Evolutionary conservation across 2,797 vertebrate genomes (phyloP), one percentile per base, ranked within the genome.

Genomic region (Aselliscus stoliczkanus): DNA sequence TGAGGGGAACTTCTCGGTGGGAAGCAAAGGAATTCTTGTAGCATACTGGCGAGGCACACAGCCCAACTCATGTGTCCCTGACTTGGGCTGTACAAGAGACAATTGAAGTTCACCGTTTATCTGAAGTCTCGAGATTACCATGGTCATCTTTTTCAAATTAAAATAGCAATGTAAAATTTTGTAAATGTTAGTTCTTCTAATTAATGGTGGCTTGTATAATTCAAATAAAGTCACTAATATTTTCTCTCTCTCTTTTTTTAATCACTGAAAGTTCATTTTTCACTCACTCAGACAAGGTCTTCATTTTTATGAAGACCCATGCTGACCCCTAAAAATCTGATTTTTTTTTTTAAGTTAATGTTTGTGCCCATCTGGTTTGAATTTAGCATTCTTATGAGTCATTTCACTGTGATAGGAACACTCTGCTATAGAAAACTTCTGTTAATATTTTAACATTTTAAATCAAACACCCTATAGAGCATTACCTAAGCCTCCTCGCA

Each of bases 301-400:
- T 98, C 98, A 97, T 98, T 98, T 98, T 98, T 98, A 98, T 97
- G 97, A 98, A 98, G 98, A 98, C 98, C 98, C 97, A 97, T 47
- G 88, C 93, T 98, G 98, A 99, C 98, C 98, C 97, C 97, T 96
- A 98, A 98, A 98, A 98, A 98, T 98, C 97, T 97, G 97, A 98
- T 97, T 98, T 98, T 98, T 98, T 97, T 97, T 97, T 97, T 96
- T 96, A 95, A 96, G 97, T 97, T 98, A 98, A 97, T 98, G 97
- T 99, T 98, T 98, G 98, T 98, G 97, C 98, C 98, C 99, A 99
- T 99, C 98, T 99, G 99, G 98, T 98, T 99, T 98, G 98, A 98
- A 98, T 99, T 99, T 98, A 98, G 96, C 97, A 98, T 98, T 98
- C 98, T 98, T 98, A 98, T 99, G 98, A 99, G 98, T 99, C 98